phyloP scores from a whole-genome alignment of 2,888 invertebrate species.

The Drosophila flavopinicola region DNA sequence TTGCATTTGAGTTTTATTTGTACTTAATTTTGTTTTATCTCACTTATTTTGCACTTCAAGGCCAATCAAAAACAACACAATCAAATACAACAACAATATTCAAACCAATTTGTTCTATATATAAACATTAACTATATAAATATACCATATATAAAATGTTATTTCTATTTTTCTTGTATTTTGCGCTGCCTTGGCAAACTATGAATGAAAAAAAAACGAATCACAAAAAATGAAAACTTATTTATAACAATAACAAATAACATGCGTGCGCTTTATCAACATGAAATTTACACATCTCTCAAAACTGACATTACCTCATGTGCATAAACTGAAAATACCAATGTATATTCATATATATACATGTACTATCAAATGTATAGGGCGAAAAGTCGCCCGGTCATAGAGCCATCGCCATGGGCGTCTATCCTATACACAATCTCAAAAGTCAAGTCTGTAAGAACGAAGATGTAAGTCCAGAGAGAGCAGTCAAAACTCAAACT shows the following conservation, averaged over 20 bases:
- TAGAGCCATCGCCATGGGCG: conserved; percentile 94
- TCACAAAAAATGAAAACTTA: conserved; percentile 20
- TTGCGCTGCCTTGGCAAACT: conserved; percentile 79
- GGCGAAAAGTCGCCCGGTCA: conserved; percentile 97
- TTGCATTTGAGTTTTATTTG: conserved; percentile 30
- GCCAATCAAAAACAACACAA: conserved; percentile 27
- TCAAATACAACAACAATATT: conserved; percentile 23
- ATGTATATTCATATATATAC: conserved; percentile 27
- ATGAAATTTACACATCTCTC: conserved; percentile 56
- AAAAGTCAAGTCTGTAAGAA: conserved; percentile 94
- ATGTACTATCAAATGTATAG: conserved; percentile 84
- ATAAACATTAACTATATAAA: conserved; percentile 34
- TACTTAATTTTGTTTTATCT: conserved; percentile 3
- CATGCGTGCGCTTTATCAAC: conserved; percentile 76
- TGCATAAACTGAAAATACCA: conserved; percentile 41
- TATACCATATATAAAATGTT: conserved; percentile 57
- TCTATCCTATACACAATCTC: conserved; percentile 94
- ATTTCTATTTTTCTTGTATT: conserved; percentile 76
- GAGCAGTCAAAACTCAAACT: conserved; percentile 38
- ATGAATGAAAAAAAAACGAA: conserved; percentile 57
- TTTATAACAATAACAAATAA: conserved; percentile 15
- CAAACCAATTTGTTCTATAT: conserved; percentile 34
- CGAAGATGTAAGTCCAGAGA: conserved; percentile 92
- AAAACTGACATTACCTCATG: conserved; percentile 43
- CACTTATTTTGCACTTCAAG: conserved; percentile 49